Conservation (phyloP, 2,888 invertebrate species). For the Drosophila putrida region DNA sequence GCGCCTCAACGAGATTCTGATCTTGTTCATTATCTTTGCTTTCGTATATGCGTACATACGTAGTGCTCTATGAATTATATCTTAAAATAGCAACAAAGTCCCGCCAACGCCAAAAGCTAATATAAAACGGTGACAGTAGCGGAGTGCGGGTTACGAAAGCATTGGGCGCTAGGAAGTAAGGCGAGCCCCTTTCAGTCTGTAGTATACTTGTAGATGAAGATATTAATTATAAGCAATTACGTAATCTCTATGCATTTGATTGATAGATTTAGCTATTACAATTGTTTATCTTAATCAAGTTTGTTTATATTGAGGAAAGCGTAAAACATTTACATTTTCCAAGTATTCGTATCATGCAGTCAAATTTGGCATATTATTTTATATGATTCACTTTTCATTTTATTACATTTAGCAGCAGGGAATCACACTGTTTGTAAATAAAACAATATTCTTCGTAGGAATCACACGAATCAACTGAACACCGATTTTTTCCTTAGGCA, state of each 20-base stretch:
- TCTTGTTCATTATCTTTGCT: conserved; percentile 42
- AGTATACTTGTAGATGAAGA: no score
- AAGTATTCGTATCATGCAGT: conserved; percentile 3
- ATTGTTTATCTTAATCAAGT: conserved; percentile 3
- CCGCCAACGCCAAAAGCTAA: conserved; percentile 41
- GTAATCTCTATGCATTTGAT: background rate
- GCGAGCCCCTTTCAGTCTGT: conserved; percentile 1
- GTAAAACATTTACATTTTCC: background rate
- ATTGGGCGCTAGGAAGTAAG: conserved; percentile 13
- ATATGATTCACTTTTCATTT: conserved; percentile 11
- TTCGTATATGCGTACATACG: conserved; percentile 19
- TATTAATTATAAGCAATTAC: background rate
- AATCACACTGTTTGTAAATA: conserved; percentile 15
- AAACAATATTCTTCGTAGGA: background rate
- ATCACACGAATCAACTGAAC: background rate
- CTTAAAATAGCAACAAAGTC: conserved; percentile 49
- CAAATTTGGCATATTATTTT: background rate
- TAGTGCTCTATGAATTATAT: conserved; percentile 22
- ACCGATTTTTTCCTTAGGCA: background rate
- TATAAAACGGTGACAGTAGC: conserved; percentile 27
- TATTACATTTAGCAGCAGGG: conserved; percentile 7
- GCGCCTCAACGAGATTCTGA: conserved; percentile 57
- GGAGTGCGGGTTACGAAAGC: conserved; percentile 34
- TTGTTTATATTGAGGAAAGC: background rate
- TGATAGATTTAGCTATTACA: background rate